Percentiles rank a stretch among this genome's conserved stretches.
phyloP scores from a whole-genome alignment of 2,888 invertebrate genomes.

The Oeneis ivallda region DNA sequence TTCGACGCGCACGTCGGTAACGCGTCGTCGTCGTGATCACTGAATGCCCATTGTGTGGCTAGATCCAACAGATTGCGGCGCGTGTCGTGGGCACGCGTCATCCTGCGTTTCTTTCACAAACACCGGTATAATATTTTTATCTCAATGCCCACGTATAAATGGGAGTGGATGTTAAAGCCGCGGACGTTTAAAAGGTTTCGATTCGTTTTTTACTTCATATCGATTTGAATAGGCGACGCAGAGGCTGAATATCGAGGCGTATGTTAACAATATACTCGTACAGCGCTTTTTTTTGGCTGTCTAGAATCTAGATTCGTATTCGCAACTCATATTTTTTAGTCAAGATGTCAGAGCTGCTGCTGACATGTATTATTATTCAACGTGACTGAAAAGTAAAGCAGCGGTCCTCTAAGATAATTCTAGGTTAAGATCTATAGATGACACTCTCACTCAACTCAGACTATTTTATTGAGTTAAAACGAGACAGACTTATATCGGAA shows the following conservation, averaged over 20 bases:
- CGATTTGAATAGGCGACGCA: conserved; percentile 39
- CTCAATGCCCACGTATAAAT: conserved; percentile 43
- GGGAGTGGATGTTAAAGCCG: conserved; percentile 41
- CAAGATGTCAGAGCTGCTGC: conserved; percentile 14
- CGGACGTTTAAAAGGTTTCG: conserved; percentile 44
- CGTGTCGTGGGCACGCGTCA: neutral
- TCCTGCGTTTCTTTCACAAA: conserved; percentile 28
- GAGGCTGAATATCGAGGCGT: conserved; percentile 30
- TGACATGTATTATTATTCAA: conserved; percentile 18
- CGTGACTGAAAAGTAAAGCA: neutral
- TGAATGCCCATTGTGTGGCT: conserved; percentile 31
- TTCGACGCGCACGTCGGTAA: conserved; percentile 13
- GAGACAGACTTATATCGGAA: too few species aligned
- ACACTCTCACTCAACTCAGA: too few species aligned
- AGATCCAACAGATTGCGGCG: conserved; percentile 37
- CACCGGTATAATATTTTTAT: conserved; percentile 41
- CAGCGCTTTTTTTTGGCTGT: conserved; percentile 29
- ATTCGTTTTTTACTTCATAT: conserved; percentile 37
- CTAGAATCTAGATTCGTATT: conserved; percentile 5
- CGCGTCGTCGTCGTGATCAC: conserved; percentile 20
- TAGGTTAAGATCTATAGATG: neutral
- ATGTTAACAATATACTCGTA: conserved; percentile 34
- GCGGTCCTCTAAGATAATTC: neutral
- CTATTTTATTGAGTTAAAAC: too few species aligned
- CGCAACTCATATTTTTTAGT: conserved; percentile 17